Evolutionary conservation across 2,113 vertebrate species (phyloP), one percentile per base, ranked within the genome.

Genomic region (Tinamus guttatus): DNA sequence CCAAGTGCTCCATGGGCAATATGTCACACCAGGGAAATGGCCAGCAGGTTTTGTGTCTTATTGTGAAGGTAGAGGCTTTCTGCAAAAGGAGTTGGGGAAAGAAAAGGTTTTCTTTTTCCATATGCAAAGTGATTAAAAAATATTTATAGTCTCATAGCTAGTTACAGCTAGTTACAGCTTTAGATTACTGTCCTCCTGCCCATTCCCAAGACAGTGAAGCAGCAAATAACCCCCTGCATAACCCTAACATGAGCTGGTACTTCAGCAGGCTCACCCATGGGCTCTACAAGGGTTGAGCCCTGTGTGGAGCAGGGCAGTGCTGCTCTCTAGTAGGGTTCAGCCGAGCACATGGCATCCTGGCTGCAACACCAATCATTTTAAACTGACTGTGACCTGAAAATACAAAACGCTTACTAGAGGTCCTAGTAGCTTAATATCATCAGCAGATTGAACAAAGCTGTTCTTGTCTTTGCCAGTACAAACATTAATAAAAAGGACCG

Each of bases 371-470:
- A 90, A 92, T 93, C 84, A n/a, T 79, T 94, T 96, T 96, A 96
- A 98, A 96, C 94, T 95, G 85, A 90, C 93, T 81, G 84, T 75
- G 96, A 96, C 96, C 93, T 91, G 77, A 93, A 97, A 81, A 94
- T 90, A 95, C 0, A 6, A 95, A 93, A 95, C 89, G 86, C 96
- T 98, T 96, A 95, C 98, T 98, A 98, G 94, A 10, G 73, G 91
- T 88, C 51, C 59, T 77, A 92, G 97, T 95, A 97, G 96, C 90
- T 91, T 78, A 92, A 96, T 97, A 93, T 95, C 92, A 93, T 90
- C 95, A 81, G 95, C 63, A 96, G 97, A 97, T 93, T 94, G 96
- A 98, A 97, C 84, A 78, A 87, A 91, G 92, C 93, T 75, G 24
- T 74, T 90, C 94, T 67, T 69, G 64, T 85, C 81, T 89, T 90